Base-by-base conservation (phyloP, 2,113 vertebrate species). In the Numida meleagris region DNA sequence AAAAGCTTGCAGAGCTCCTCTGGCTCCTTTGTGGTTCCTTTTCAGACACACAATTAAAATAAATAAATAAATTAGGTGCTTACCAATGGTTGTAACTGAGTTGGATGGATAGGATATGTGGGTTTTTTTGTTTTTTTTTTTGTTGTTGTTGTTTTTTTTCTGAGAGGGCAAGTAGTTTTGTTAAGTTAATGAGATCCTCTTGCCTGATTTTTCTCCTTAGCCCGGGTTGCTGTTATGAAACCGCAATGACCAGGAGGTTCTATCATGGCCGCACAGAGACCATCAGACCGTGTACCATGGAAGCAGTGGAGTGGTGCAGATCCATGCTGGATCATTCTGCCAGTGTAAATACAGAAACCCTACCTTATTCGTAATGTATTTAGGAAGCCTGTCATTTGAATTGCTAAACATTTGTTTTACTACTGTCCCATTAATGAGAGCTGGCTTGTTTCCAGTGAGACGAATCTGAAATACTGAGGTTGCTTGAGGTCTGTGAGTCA, bases 181-280 rank as follows among this genome's bases (percentile, higher is more conserved):
- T 57, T 36, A 88, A 68, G 53, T 23, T 95, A 61, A 59, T 42
- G 51, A 92, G 21, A 45, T 5, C 31, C 23, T 89, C 57, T 62
- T 53, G 55, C 24, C 45, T 88, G 1, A 61, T 87, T 70, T 88
- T 94, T 62, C 61, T 88, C 76, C 75, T 61, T 92, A 99, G 99
- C 73, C 98, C 98, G 0, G 99, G 98, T 57, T 98, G 98, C 96
- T 99, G 99, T 95, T 99, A 99, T 6, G 99, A 99, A 97, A 99
- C 99, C 0, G 99, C 99, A 27, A 98, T 93, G 94, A 99, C 99
- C 4, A 98, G 99, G 14, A 98, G 96, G 40, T 99, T 99, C 96
- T 99, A 98, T 82, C 99, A 99, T 8, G 99, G 99, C 81, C 98
- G 99, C 78, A 99, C 99, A 4, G 99, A 99, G 96, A 99, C 99